Percentiles rank a stretch among this genome's conserved stretches.
These are phyloP conservation scores for Pseudochromis fuscus DNA, from an alignment of 2,797 vertebrate species.

Conservation along the genomic window DNA sequence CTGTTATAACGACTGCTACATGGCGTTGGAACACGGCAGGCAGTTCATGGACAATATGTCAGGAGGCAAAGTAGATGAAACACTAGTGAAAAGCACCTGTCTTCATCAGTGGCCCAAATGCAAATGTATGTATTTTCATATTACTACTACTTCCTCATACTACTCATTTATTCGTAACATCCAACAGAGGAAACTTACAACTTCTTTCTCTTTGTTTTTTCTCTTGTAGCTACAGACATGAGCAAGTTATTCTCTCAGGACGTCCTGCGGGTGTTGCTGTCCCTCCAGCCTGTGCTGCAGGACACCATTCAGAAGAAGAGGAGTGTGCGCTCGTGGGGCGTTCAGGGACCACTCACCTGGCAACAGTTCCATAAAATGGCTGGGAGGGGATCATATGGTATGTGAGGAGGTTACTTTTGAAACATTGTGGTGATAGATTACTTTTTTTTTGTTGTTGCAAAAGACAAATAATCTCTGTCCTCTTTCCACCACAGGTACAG, in stretches of 20 bases:
- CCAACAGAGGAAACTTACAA: neutral
- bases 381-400: slow-evolving; percentile 98
- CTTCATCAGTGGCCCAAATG: slow-evolving; percentile 98
- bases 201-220: neutral
- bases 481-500: slow-evolving; percentile 89
- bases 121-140: slow-evolving; percentile 82
- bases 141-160: neutral
- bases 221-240: slow-evolving; percentile 87
- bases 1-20: slow-evolving; percentile 97
- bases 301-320: slow-evolving; percentile 99
- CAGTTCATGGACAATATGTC: slow-evolving; percentile 99
- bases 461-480: neutral
- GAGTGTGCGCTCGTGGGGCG: slow-evolving; percentile 96
- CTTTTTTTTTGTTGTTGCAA: neutral
- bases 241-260: slow-evolving; percentile 98
- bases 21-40: slow-evolving; percentile 96
- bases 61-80: slow-evolving; percentile 98
- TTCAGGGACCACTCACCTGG: slow-evolving; percentile 99
- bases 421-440: neutral
- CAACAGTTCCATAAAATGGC: slow-evolving; percentile 99
- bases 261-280: slow-evolving; percentile 95
- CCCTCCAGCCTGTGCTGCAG: slow-evolving; percentile 97
- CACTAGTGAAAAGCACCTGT: slow-evolving; percentile 96
- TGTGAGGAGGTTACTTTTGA: slow-evolving; percentile 2
- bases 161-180: neutral